These are phyloP conservation scores for Rynchops niger DNA, from an alignment of 2,113 vertebrate species.

Conservation along the genomic window DNA sequence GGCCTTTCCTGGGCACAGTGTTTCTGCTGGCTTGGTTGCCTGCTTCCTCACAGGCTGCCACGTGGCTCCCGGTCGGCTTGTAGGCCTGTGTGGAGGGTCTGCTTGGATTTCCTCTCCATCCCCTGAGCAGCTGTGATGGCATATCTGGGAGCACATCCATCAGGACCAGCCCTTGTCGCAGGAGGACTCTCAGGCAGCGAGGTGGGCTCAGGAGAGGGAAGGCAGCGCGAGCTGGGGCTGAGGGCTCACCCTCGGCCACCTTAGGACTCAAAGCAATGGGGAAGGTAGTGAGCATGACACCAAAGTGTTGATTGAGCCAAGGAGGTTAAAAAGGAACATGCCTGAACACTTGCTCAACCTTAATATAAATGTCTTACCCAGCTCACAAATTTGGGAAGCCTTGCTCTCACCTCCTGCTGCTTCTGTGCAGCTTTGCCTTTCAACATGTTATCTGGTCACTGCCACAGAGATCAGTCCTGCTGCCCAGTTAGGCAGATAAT, in stretches of 20 bases:
- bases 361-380: not conserved
- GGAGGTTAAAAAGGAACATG: not conserved
- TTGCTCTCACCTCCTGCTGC: not conserved
- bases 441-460: not conserved
- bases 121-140: accelerated
- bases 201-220: not conserved
- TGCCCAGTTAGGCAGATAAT: not conserved
- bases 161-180: not conserved
- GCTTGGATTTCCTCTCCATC: not conserved
- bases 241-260: not conserved
- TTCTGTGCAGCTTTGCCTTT: not conserved
- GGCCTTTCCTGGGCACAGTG: not conserved
- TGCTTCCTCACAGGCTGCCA: not conserved
- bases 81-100: not conserved
- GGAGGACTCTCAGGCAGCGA: not conserved
- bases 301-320: not conserved
- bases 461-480: not conserved
- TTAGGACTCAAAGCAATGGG: not conserved
- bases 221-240: not conserved
- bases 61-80: accelerated
- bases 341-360: not conserved
- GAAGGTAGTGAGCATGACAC: not conserved
- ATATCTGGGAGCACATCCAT: not conserved
- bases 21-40: not conserved
- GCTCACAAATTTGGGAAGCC: not conserved